Conservation (phyloP, 2,113 vertebrate species). For the Tinamus guttatus region DNA sequence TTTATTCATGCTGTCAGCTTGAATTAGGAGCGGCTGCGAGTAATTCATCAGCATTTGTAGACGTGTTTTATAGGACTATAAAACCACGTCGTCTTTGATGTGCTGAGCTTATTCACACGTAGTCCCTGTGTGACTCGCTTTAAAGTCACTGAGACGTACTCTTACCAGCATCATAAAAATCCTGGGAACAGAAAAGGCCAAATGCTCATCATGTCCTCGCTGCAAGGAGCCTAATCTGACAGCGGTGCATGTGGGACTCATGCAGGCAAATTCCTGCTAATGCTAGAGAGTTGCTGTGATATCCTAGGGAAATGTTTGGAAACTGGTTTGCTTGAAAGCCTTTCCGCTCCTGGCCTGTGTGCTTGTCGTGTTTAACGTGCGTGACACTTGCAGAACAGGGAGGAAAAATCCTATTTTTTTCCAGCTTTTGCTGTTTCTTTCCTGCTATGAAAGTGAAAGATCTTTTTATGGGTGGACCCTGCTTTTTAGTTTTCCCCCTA, state of each 20-base stretch:
- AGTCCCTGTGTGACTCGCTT: neutral
- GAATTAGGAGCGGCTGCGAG: neutral
- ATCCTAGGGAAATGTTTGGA: neutral
- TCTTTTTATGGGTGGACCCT: neutral
- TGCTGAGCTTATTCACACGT: neutral
- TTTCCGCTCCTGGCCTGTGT: neutral
- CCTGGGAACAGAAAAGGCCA: neutral
- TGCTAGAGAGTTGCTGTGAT: neutral
- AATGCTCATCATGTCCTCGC: neutral
- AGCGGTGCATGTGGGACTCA: constrained; percentile 21
- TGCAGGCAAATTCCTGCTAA: constrained; percentile 1
- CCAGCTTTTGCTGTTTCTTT: neutral
- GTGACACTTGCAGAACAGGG: neutral
- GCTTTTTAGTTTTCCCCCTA: accelerated
- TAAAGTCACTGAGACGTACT: neutral
- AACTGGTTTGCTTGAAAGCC: constrained; percentile 12
- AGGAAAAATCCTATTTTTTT: neutral
- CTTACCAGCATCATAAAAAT: neutral
- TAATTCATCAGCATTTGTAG: constrained; percentile 25
- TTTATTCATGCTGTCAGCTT: neutral
- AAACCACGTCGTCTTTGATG: neutral
- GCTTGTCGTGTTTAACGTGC: neutral
- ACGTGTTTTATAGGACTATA: neutral
- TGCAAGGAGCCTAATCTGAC: constrained; percentile 24
- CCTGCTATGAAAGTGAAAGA: neutral